phyloP scores from a whole-genome alignment of 2,797 vertebrate species.

The Cirrhinus molitorella region DNA sequence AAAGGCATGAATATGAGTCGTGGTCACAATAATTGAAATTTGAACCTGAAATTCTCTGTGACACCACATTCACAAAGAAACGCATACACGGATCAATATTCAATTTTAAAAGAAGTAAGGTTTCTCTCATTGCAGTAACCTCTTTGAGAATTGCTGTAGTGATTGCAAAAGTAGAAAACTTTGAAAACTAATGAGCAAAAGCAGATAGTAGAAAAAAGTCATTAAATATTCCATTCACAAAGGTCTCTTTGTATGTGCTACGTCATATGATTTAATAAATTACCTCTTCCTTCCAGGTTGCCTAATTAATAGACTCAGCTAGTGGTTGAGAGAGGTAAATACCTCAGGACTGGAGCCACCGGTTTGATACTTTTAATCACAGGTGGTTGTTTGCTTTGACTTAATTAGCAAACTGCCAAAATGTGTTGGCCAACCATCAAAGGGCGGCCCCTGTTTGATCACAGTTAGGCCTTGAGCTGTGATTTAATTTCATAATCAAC shows the following conservation, averaged over 20 bases:
- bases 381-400: conserved; percentile 47
- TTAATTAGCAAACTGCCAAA: conserved; percentile 43
- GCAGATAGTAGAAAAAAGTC: background rate
- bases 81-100: conserved; percentile 35
- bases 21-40: conserved; percentile 34
- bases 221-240: background rate
- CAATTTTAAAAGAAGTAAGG: conserved; percentile 39
- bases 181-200: background rate
- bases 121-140: conserved; percentile 11
- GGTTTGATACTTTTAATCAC: conserved; percentile 45
- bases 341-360: conserved; percentile 22
- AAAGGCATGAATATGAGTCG: conserved; percentile 1
- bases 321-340: conserved; percentile 44
- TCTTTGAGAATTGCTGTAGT: conserved; percentile 12
- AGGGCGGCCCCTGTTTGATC: conserved; percentile 35
- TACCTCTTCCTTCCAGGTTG: background rate
- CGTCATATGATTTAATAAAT: conserved; percentile 22
- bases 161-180: conserved; percentile 13
- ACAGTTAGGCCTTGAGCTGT: conserved; percentile 43
- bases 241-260: background rate
- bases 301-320: conserved; percentile 29
- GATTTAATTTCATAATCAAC: conserved; percentile 43
- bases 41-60: conserved; percentile 17
- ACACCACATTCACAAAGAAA: conserved; percentile 32
- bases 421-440: conserved; percentile 42